Conservation (phyloP, 2,888 invertebrate species). For the Muschampia staudingeri region DNA sequence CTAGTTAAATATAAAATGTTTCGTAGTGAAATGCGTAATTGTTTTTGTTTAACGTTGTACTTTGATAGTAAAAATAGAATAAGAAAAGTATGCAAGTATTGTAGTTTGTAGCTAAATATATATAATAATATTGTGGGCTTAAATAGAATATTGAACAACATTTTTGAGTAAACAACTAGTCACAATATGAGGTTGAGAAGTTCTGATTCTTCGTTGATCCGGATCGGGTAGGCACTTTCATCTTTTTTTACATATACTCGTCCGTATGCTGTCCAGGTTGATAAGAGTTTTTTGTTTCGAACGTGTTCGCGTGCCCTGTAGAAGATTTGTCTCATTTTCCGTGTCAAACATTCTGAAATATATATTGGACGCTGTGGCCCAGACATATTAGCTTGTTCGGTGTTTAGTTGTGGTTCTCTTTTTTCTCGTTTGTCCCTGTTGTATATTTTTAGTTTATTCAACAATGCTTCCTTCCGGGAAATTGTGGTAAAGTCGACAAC, state of each 20-base stretch:
- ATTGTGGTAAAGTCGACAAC: conserved; percentile 24
- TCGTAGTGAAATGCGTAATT: too few species aligned
- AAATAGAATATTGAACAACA: background rate
- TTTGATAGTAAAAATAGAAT: too few species aligned
- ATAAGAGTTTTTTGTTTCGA: background rate
- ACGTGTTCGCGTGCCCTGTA: background rate
- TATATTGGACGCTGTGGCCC: conserved; percentile 43
- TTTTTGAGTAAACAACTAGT: background rate
- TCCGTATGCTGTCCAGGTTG: background rate
- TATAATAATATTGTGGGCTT: too few species aligned
- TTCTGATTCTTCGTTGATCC: background rate
- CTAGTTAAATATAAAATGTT: too few species aligned
- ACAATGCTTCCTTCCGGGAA: conserved; percentile 26
- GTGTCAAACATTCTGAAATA: conserved; percentile 9
- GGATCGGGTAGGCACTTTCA: background rate
- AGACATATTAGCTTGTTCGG: conserved; percentile 46
- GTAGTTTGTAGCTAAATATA: background rate
- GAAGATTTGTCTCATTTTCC: background rate
- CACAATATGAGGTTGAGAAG: background rate
- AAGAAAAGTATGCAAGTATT: background rate
- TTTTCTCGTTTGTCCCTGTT: conserved; percentile 45
- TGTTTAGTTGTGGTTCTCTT: conserved; percentile 49
- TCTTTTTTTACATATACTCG: conserved; percentile 6
- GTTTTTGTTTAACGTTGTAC: too few species aligned
- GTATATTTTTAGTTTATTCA: background rate